A percentile compares a stretch with the other conserved stretches of the same genome.
phyloP scores from a whole-genome alignment of 2,888 invertebrate species.

The Myopa testacea region DNA sequence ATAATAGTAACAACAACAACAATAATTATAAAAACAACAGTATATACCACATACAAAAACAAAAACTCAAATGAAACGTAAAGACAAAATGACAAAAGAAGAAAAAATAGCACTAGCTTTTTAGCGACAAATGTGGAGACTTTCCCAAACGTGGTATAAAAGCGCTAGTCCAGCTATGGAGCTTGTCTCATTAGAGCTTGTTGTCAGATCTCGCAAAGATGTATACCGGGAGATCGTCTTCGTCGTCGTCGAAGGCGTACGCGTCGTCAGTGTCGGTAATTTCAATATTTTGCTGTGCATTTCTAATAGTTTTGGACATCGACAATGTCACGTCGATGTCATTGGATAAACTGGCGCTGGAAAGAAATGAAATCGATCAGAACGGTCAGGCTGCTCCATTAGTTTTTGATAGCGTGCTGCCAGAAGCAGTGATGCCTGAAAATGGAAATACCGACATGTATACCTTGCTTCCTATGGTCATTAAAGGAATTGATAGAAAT shows the following conservation, averaged over 20 bases:
- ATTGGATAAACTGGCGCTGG: conserved; percentile 57
- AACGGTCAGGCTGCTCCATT: conserved; percentile 42
- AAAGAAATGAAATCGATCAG: conserved; percentile 53
- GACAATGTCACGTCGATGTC: conserved; percentile 55
- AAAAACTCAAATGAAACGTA: conserved; percentile 21
- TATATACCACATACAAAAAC: neutral
- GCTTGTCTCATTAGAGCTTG: conserved; percentile 68
- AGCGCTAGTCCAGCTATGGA: conserved; percentile 64
- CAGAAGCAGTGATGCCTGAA: conserved; percentile 52
- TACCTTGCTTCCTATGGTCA: conserved; percentile 54
- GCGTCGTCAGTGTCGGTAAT: conserved; percentile 44
- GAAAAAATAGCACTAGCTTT: conserved; percentile 35
- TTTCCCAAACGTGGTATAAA: conserved; percentile 65
- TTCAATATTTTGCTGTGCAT: conserved; percentile 43
- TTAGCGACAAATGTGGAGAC: conserved; percentile 58
- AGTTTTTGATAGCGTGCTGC: conserved; percentile 58
- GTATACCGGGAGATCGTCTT: conserved; percentile 60
- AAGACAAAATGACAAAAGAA: conserved; percentile 26
- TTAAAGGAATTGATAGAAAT: conserved; percentile 43
- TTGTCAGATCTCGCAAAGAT: conserved; percentile 68
- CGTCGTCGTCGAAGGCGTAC: conserved; percentile 44
- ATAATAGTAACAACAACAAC: conserved; percentile 28
- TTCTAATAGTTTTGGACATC: conserved; percentile 43
- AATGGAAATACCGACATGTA: conserved; percentile 56
- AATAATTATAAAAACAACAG: neutral